Percentiles rank a stretch among this genome's conserved stretches.
phyloP scores from a whole-genome alignment of 2,888 invertebrate genomes.

The Folsomia candida region DNA sequence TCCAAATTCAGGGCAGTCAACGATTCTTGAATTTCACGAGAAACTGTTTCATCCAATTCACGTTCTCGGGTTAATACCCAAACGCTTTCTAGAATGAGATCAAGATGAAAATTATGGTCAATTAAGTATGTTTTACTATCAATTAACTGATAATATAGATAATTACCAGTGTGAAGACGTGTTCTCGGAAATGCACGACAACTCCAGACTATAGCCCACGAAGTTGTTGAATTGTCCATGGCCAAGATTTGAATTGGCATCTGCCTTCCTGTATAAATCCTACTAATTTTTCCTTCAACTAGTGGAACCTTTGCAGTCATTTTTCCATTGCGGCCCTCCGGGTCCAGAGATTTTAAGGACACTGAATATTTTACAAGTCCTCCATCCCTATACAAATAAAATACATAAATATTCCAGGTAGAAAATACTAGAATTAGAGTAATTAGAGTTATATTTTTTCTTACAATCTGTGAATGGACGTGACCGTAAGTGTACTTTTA shows the following conservation, averaged over 20 bases:
- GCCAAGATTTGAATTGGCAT: conserved; percentile 9
- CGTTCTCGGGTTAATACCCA: conserved; percentile 7
- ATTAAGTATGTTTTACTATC: too few relatives aligned
- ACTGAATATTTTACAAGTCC: not conserved
- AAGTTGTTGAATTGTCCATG: not conserved
- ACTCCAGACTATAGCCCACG: conserved; percentile 9
- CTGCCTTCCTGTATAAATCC: not conserved
- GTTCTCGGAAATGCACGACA: not conserved
- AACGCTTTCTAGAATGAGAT: conserved; percentile 8
- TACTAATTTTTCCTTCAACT: not conserved
- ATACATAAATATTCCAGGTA: not conserved
- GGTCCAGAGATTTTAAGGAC: not conserved
- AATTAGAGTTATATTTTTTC: too few relatives aligned
- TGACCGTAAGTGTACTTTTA: conserved; percentile 16
- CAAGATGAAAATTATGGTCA: not conserved
- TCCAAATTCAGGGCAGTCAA: conserved; percentile 8
- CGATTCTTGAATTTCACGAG: not conserved
- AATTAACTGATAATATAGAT: too few relatives aligned
- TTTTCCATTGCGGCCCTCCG: conserved; percentile 12
- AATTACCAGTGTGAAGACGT: not conserved
- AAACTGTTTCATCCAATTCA: not conserved
- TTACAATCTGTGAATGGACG: conserved; percentile 20
- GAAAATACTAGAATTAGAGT: not conserved
- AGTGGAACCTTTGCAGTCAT: not conserved
- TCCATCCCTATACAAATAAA: not conserved